Base-by-base conservation (phyloP, 1,140 invertebrate genomes). In the Globodera ellingtonae region DNA sequence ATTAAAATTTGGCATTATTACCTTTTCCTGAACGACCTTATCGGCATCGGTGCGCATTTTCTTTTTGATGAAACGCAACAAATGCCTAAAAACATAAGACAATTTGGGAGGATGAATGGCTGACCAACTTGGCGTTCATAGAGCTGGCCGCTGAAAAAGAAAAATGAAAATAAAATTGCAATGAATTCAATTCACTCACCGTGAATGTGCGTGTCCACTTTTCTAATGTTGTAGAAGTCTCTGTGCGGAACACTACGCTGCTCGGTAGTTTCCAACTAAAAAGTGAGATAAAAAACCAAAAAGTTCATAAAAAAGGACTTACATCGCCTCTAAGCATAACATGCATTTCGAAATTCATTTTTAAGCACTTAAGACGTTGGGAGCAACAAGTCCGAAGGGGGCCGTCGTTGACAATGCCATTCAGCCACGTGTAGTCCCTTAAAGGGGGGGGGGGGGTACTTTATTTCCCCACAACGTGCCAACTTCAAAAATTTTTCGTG, bases 181-280 rank as follows among this genome's bases (percentile, higher is more conserved):
- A 50, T 7, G 10, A 50, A 50, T 50, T 7, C 6, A 50, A 10
- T 0, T 8, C 56, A 15, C 15, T 59, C 18, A 59, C 56, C 75
- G 91, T 99, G 97, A 88, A 99, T 97, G 91, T 99, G 97, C 52
- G 97, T 99, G 89, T 99, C 98, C 86, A 94, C 93, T 91, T 94
- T 97, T 91, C 96, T 92, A 75, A 98, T 98, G 89, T 99, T 99
- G 89, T 99, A 99, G 91, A 99, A 99, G 91, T 99, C 97, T 78
- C 97, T 91, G 91, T 99, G 97, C 0, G 96, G 95, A 67, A 99
- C 96, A 46, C 94, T 94, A 90, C 98, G 98, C 90, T 99, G 97
- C 78, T 95, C 96, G 48, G 13, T 59, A 47, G 13, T 77, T 66
- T 95, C 94, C 59, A 98, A 92, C 89, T 99, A 13, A 15, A 59